Percentiles rank a stretch among this genome's conserved stretches.
Evolutionary conservation across 2,113 vertebrate genomes (phyloP).

Genomic region (Atractosteus spatula): DNA sequence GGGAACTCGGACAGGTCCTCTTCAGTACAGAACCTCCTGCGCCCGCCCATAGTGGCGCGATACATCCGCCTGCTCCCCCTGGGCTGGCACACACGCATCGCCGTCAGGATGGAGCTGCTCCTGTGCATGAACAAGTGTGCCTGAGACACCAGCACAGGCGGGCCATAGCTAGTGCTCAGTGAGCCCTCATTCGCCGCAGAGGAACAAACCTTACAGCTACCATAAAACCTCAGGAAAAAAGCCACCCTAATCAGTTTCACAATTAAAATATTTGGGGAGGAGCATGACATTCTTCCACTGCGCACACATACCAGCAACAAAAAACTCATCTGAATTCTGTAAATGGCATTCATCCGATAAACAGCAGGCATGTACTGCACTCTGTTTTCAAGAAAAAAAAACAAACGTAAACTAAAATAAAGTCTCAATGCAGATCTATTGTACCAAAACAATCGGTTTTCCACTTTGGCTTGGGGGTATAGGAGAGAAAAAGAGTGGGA

Average conservation of each 20-base stretch:
- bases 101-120: constrained; percentile 90
- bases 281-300: background rate
- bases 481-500: background rate
- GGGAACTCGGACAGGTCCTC: constrained; percentile 93
- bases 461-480: background rate
- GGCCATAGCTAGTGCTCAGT: background rate
- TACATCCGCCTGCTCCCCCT: constrained; percentile 89
- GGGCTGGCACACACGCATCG: constrained; percentile 96
- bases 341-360: background rate
- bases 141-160: constrained; percentile 43
- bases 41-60: constrained; percentile 87
- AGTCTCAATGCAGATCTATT: too few species aligned
- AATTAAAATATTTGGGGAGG: background rate
- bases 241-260: background rate
- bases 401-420: too few species aligned
- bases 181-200: background rate
- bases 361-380: background rate
- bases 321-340: background rate
- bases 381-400: background rate
- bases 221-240: background rate
- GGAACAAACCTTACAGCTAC: background rate
- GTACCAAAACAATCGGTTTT: background rate
- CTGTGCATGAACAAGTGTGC: constrained; percentile 89
- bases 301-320: background rate
- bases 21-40: constrained; percentile 91